phyloP scores from a whole-genome alignment of 2,797 vertebrate species.

The Pipistrellus kuhlii region DNA sequence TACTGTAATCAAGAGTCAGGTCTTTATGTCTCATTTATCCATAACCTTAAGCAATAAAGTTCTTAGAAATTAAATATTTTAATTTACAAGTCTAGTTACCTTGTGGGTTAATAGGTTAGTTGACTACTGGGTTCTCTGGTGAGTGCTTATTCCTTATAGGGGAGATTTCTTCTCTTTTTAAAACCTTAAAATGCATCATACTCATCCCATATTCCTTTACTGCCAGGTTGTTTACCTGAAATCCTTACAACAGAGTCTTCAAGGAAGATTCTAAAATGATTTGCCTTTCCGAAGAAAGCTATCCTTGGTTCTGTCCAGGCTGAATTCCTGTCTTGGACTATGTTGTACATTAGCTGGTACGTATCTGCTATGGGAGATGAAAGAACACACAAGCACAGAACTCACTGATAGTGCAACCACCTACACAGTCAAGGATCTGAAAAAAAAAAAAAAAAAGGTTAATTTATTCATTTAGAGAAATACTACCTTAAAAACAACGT shows the following conservation, averaged over 20 bases:
- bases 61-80: constrained; percentile 49
- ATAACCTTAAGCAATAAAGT: constrained; percentile 6
- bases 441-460: background rate
- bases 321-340: background rate
- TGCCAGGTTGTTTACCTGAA: background rate
- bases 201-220: background rate
- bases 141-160: constrained; percentile 22
- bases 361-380: background rate
- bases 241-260: background rate
- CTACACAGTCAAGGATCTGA: background rate
- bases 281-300: constrained; percentile 2
- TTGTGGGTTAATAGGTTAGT: background rate
- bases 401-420: background rate
- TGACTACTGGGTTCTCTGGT: background rate
- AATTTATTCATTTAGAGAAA: constrained; percentile 3
- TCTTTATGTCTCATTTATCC: background rate
- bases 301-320: background rate
- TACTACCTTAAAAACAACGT: background rate
- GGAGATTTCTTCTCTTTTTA: background rate
- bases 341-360: background rate
- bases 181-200: constrained; percentile 38
- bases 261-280: background rate
- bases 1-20: background rate
- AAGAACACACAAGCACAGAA: background rate
- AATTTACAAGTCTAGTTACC: background rate